Conservation (phyloP, 1,140 invertebrate species). For the Lepidurus packardi region DNA sequence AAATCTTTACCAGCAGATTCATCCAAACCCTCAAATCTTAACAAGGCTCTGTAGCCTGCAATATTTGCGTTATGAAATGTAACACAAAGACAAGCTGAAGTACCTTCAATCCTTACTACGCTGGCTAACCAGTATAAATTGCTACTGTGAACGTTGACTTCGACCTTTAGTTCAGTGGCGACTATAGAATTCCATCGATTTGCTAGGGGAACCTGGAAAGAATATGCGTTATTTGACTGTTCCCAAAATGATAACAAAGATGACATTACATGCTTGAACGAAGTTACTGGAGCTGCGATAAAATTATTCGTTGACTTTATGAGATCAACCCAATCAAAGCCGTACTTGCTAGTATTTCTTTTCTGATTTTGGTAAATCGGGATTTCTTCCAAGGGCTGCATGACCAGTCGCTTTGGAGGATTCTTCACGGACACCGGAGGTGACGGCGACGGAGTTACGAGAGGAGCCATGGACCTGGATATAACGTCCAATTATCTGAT, state of each 20-base stretch:
- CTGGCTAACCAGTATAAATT: slow-evolving; percentile 47
- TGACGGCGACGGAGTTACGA: background rate
- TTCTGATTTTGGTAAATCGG: slow-evolving; percentile 30
- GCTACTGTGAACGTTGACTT: slow-evolving; percentile 5
- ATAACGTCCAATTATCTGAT: background rate
- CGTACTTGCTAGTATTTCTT: slow-evolving; percentile 25
- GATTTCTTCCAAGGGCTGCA: slow-evolving; percentile 30
- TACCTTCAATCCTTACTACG: slow-evolving; percentile 38
- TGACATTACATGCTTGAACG: slow-evolving; percentile 81
- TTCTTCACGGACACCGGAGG: background rate
- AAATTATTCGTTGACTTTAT: slow-evolving; percentile 64
- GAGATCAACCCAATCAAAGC: slow-evolving; percentile 62
- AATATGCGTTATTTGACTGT: slow-evolving; percentile 24
- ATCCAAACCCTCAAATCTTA: slow-evolving; percentile 91
- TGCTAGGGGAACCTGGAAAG: background rate
- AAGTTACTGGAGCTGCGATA: slow-evolving; percentile 76
- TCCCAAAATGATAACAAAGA: slow-evolving; percentile 44
- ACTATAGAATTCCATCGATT: slow-evolving; percentile 6
- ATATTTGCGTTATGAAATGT: slow-evolving; percentile 80
- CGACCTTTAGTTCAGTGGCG: background rate
- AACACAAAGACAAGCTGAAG: slow-evolving; percentile 75
- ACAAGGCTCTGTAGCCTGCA: slow-evolving; percentile 80
- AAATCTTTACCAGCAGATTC: slow-evolving; percentile 82
- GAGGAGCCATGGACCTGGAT: background rate
- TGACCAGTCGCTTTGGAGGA: background rate